A percentile compares a stretch with the other conserved stretches of the same genome.
Conservation (phyloP, 1,140 invertebrate genomes). For the Lepidurus packardi region DNA sequence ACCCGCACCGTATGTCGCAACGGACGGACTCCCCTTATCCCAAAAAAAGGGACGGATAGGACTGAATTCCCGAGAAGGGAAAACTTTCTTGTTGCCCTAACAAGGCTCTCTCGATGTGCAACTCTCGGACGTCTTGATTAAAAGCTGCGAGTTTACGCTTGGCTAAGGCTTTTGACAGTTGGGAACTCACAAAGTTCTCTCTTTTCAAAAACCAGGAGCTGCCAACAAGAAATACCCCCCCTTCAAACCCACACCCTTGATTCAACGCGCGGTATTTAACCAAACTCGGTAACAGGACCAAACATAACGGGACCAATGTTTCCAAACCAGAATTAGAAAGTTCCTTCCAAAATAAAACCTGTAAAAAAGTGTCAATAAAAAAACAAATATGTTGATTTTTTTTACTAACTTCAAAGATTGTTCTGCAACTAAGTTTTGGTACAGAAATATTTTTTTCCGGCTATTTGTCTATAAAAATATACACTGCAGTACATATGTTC, state of each 20-base stretch:
- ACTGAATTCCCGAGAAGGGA: neutral
- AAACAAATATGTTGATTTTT: too few relatives aligned
- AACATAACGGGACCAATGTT: neutral
- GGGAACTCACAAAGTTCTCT: neutral
- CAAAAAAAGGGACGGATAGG: neutral
- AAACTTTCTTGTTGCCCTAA: neutral
- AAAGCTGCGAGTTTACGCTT: slow-evolving; percentile 5
- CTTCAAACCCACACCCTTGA: neutral
- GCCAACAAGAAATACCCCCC: neutral
- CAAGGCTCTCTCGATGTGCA: neutral
- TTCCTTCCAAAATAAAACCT: too few relatives aligned
- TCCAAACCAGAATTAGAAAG: neutral
- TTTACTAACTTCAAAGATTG: too few relatives aligned
- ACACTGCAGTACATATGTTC: too few relatives aligned
- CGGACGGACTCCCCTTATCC: neutral
- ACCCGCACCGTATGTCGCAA: neutral
- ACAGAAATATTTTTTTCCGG: too few relatives aligned
- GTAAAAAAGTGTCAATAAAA: too few relatives aligned
- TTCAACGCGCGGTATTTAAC: neutral
- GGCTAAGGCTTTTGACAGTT: slow-evolving; percentile 8
- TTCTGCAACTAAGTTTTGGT: too few relatives aligned
- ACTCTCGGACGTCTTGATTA: slow-evolving; percentile 15
- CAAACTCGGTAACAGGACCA: neutral
- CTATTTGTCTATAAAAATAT: too few relatives aligned
- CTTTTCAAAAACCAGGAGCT: neutral